Conservation (phyloP, 2,888 invertebrate species). For the Eilema griseolum region DNA sequence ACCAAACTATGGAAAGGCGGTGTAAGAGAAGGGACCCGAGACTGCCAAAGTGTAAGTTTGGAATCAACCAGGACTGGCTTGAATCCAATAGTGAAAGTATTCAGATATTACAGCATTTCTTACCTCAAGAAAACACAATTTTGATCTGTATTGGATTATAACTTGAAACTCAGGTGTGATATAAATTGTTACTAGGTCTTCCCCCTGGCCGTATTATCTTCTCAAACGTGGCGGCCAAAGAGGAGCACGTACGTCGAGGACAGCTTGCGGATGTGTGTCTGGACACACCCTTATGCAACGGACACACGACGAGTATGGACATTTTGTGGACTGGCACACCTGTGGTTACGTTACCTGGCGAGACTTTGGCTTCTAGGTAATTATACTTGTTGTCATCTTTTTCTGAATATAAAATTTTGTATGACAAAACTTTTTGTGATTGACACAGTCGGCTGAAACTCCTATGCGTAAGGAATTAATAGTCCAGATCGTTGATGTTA, state of each 20-base stretch:
- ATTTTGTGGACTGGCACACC: conserved; percentile 99
- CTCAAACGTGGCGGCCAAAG: conserved; percentile 99
- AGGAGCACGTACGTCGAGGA: conserved; percentile 99
- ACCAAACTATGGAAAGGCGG: background rate
- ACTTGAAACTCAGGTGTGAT: background rate
- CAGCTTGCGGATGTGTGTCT: conserved; percentile 99
- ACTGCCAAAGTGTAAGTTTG: too few species aligned
- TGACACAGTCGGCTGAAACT: too few species aligned
- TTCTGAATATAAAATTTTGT: too few species aligned
- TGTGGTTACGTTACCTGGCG: conserved; percentile 97
- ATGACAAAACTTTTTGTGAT: background rate
- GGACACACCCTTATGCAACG: conserved; percentile 99
- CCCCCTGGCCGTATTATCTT: conserved; percentile 95
- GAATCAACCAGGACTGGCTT: background rate
- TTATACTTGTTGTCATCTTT: too few species aligned
- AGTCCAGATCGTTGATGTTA: too few species aligned
- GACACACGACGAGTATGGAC: conserved; percentile 99
- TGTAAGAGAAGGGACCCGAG: too few species aligned
- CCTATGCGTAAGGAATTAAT: too few species aligned
- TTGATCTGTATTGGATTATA: background rate
- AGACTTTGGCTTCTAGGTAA: conserved; percentile 91
- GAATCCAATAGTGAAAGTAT: background rate
- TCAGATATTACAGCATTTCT: background rate
- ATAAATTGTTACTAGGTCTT: conserved; percentile 81
- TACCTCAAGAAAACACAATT: background rate